phyloP scores from a whole-genome alignment of 1,140 invertebrate species.

The Ostrea edulis region DNA sequence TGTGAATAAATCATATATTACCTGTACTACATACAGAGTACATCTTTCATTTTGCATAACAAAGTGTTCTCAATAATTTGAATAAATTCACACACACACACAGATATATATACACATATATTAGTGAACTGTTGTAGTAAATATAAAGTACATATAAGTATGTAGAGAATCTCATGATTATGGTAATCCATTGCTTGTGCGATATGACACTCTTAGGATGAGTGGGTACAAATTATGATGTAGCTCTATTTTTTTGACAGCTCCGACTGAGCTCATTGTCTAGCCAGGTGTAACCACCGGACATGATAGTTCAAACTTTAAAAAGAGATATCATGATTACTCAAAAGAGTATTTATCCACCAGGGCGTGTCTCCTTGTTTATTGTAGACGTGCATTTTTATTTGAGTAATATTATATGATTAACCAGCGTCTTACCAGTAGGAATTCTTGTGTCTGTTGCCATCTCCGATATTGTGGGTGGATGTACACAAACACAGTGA shows the following conservation, averaged over 20 bases:
- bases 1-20: constrained; percentile 33
- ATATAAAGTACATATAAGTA: too few relatives aligned
- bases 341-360: neutral
- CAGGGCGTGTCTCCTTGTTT: neutral
- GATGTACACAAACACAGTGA: neutral
- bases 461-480: neutral
- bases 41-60: neutral
- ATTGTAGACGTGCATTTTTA: neutral
- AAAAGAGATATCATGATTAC: neutral
- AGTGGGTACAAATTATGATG: too few relatives aligned
- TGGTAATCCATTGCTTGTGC: neutral
- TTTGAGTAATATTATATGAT: neutral
- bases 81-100: too few relatives aligned
- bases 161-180: neutral
- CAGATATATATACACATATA: too few relatives aligned
- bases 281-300: too few relatives aligned
- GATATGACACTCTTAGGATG: too few relatives aligned
- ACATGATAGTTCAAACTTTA: neutral
- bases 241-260: too few relatives aligned
- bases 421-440: neutral
- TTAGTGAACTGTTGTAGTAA: too few relatives aligned
- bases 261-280: neutral
- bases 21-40: neutral
- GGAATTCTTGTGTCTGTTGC: constrained; percentile 14
- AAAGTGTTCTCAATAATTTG: neutral